These are phyloP conservation scores for Jaculus jaculus DNA, from an alignment of 2,113 vertebrate genomes.

Conservation along the genomic window DNA sequence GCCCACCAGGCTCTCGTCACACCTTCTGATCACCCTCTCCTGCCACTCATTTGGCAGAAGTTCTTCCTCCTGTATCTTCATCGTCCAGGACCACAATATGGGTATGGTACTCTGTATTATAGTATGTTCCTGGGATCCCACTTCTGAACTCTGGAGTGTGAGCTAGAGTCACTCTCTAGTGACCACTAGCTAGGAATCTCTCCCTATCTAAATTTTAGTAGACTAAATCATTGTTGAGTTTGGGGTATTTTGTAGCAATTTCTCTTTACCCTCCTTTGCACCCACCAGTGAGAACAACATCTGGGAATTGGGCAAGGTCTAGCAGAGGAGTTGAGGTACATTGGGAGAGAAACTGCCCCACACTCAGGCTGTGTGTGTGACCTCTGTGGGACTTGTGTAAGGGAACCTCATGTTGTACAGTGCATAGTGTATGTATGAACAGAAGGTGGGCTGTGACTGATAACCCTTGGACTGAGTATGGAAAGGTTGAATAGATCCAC, in stretches of 20 bases:
- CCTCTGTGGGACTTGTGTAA: accelerated
- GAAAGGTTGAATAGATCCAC: background rate
- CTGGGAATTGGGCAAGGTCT: background rate
- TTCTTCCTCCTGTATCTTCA: constrained; percentile 97
- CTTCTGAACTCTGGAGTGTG: background rate
- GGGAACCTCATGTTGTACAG: background rate
- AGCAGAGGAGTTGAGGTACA: background rate
- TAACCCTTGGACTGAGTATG: background rate
- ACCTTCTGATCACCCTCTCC: constrained; percentile 93
- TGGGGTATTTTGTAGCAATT: background rate
- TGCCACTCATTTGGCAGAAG: constrained; percentile 97
- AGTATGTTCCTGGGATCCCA: background rate
- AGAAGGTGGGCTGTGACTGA: background rate
- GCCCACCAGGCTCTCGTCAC: constrained; percentile 95
- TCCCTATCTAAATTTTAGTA: background rate
- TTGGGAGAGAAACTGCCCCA: background rate
- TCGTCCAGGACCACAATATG: constrained; percentile 95
- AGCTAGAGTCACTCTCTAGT: background rate
- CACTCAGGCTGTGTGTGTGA: background rate
- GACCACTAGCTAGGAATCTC: background rate
- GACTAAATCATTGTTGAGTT: background rate
- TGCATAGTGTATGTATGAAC: background rate
- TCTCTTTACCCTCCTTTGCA: background rate
- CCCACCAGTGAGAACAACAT: background rate
- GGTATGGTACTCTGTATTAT: constrained; percentile 85